A percentile compares a stretch with the other conserved stretches of the same genome.
Conservation (phyloP, 2,113 vertebrate species). For the Nicator chloris region DNA sequence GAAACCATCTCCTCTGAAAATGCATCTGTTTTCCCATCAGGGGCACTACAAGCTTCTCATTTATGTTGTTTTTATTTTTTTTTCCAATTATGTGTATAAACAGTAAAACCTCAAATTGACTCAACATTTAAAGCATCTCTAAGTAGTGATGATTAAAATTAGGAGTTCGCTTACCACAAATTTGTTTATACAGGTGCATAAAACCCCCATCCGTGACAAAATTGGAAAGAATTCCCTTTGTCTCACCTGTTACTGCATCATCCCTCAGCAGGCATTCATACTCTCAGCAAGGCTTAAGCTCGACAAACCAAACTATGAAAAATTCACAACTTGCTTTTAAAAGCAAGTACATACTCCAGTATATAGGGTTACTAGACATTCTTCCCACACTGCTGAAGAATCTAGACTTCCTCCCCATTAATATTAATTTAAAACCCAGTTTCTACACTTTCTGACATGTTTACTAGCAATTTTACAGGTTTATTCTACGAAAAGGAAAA, state of each 20-base stretch:
- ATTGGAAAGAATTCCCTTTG: background rate
- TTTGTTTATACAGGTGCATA: background rate
- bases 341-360: background rate
- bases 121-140: background rate
- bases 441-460: constrained; percentile 20
- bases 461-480: constrained; percentile 3
- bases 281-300: background rate
- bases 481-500: background rate
- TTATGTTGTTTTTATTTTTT: background rate
- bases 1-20: background rate
- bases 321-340: background rate
- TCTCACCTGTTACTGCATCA: background rate
- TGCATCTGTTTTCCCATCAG: background rate
- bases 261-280: background rate
- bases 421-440: background rate
- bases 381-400: background rate
- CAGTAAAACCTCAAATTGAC: background rate
- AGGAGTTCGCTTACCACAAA: background rate
- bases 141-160: background rate
- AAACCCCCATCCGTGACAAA: background rate
- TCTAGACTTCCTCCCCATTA: background rate
- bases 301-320: background rate
- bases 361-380: background rate
- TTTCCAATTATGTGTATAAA: background rate
- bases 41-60: background rate